Base-by-base conservation (phyloP, 2,797 vertebrate genomes). In the Mormyrops boulengeri region DNA sequence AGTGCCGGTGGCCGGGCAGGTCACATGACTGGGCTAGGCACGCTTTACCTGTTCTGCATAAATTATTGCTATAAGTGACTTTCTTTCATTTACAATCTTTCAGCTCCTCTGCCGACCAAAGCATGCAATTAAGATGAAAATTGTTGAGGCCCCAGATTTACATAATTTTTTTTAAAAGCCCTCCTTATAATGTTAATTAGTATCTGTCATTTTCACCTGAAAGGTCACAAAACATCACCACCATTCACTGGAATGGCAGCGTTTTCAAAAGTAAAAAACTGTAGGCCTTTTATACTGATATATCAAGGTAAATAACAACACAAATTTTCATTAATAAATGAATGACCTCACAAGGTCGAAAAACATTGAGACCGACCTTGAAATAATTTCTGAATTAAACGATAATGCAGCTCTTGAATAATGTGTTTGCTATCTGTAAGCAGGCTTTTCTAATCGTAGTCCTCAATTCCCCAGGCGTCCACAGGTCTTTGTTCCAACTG, bases 371-470 rank as follows among this genome's bases (percentile, higher is more conserved):
- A 7, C 38, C 30, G 19, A 82, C 77, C 77, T 82, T 44, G 41
- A 82, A 82, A 82, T 44, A 3, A 47, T 82, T 82, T 82, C 77
- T 82, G 38, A 82, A 82, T 82, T 47, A 80, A 80, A 80, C 41
- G 12, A 49, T 84, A 84, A 85, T 30, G n/a, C 44, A 47, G 84
- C 44, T 85, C n/a, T 26, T 50, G 44, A 50, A 50, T 44, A 47
- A 82, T 47, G 41, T 52, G 84, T 50, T 85, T 52, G 49, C 44
- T 85, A 85, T 85, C 84, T 85, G 84, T 52, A 85, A 85, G 49
- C 49, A 11, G 44, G 49, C 41, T 22, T 14, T 85, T 49, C 49
- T 52, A 85, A 85, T 50, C 84, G 44, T 85, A 50, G n/a, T 26
- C 49, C 84, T 50, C n/a, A 50, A 30, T 30, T 85, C 44, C 49